Conservation (phyloP, 1,140 invertebrate genomes). For the Aricia agestis region DNA sequence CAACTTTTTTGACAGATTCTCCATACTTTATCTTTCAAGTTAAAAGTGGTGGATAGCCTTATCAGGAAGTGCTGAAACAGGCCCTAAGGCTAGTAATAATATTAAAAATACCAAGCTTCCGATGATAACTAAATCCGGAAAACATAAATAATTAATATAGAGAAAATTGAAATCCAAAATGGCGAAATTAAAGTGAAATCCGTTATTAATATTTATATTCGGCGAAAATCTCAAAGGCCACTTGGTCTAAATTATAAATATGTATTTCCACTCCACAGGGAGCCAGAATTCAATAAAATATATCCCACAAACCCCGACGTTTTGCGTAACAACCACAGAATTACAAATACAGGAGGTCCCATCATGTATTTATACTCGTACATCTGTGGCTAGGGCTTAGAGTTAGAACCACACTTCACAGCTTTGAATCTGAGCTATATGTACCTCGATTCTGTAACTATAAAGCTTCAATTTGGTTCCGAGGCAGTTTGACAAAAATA, state of each 20-base stretch:
- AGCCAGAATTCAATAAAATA: constrained; percentile 9
- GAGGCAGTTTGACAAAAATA: too few species aligned
- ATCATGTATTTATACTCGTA: too few species aligned
- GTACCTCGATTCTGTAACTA: too few species aligned
- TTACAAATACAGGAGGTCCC: background rate
- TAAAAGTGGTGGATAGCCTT: too few species aligned
- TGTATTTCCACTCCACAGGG: constrained; percentile 8
- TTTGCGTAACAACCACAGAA: background rate
- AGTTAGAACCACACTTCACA: too few species aligned
- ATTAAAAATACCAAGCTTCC: background rate
- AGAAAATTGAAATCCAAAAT: background rate
- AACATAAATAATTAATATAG: background rate
- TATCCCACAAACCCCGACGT: background rate
- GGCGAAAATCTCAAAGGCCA: constrained; percentile 9
- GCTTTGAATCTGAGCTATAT: too few species aligned
- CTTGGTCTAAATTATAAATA: constrained; percentile 9
- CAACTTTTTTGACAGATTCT: too few species aligned
- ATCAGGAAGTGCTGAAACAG: too few species aligned
- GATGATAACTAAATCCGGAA: background rate
- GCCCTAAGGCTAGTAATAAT: too few species aligned
- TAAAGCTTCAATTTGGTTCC: too few species aligned
- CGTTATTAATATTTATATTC: constrained; percentile 13
- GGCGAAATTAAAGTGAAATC: constrained; percentile 6
- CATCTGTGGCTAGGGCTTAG: too few species aligned
- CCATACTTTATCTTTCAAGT: too few species aligned